Base-by-base conservation (phyloP, 2,888 invertebrate genomes). In the Aromia moschata region DNA sequence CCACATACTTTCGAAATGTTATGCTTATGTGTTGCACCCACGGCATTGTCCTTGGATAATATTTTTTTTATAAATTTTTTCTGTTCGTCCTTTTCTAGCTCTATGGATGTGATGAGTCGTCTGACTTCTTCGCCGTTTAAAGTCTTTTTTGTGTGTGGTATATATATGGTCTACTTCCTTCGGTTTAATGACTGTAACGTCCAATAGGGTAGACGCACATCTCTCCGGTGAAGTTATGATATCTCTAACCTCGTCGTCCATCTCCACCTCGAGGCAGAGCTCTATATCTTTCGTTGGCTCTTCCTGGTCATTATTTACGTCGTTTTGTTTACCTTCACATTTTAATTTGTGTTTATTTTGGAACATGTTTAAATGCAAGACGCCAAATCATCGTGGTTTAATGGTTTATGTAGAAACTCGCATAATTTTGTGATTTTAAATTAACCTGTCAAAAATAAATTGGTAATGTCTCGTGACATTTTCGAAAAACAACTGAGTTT, bases 181-280 rank as follows among this genome's bases (percentile, higher is more conserved):
- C 2, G 79, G 77, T 59, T 77, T 73, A 12, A 79, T 75, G 7
- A 80, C 73, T 1, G 79, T 79, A 1, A 79, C 79, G 60, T 80
- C 79, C 14, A 80, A 55, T 18, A 77, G 62, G 2, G 75, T 69
- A 2, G 75, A 74, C 18, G 65, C 64, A 56, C 70, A 69, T 62
- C 71, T 73, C 54, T 74, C 68, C 0, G 76, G 73, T 10, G 68
- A 71, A 11, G 71, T 66, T 15, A 79, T 70, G 16, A 79, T 69
- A 15, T 75, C 70, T 37, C 70, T 72, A 2, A 77, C 68, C 51
- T 74, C 75, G 38, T 76, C 74, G 52, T 76, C 74, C 64, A 79
- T 76, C 64, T 80, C 78, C 1, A 79, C 71, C 60, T 80, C 79
- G 15, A 80, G 61, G 11, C 73, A 75, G 12, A 78, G 65, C 60